Base-by-base conservation (phyloP, 2,113 vertebrate genomes). In the Zosterops lateralis region DNA sequence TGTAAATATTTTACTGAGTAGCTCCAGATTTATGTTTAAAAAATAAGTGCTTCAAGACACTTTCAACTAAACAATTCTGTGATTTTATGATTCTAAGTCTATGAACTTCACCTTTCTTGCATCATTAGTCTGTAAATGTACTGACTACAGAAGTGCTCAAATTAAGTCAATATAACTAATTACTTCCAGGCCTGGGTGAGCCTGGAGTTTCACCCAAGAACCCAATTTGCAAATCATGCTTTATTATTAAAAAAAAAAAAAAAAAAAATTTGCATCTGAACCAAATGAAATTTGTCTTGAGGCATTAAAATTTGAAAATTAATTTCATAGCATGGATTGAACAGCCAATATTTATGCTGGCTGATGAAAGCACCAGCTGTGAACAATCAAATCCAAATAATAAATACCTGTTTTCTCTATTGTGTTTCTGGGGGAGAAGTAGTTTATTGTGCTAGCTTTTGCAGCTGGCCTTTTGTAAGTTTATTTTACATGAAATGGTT, bases 371-470 rank as follows among this genome's bases (percentile, higher is more conserved):
- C 58, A 79, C 9, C 85, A 91, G 66, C 78, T 94, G 90, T 64
- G 82, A 68, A 76, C 62, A 85, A 83, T 76, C 75, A 91, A 72
- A 75, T 68, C 11, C 2, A 7, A 81, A 68, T 57, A 95, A 91
- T 61, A 84, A 94, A 91, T 84, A 89, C 74, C 76, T 92, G 10
- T 22, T 87, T 95, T 91, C 40, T 82, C 57, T 82, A 25, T 58
- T 79, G 36, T 75, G 25, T 78, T 93, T 32, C 51, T 73, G 22
- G 7, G 28, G 17, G 44, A 90, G 28, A 48, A 90, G 29, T 36
- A 60, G 42, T 75, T 85, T 91, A 75, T 9, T 66, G 80, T 48
- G 85, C 50, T 42, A n/a, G 29, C 45, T 94, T 91, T 68, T 72
- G 50, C 84, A 93, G 90, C 42, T 91, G 74, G 71, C 38, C 58